Base-by-base conservation (phyloP, 2,797 vertebrate genomes). In the Rhinophrynus dorsalis region DNA sequence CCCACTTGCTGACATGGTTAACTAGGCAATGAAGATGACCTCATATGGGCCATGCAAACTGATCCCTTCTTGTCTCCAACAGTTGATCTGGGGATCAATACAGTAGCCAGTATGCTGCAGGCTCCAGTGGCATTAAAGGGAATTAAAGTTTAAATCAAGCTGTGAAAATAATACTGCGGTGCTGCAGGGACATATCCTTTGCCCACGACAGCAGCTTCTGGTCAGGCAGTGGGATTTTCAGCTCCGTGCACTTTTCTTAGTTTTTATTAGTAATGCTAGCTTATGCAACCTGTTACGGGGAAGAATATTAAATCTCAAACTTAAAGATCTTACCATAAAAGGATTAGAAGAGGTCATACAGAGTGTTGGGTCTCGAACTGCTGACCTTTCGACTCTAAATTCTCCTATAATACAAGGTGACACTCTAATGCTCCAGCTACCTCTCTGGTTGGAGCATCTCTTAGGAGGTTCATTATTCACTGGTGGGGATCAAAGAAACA, bases 291-390 rank as follows among this genome's bases (percentile, higher is more conserved):
- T 59, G 38, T 44, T 27, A 18, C 3, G 11, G n/a, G 37, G 4
- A 42, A 59, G 38, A 37, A 52, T 65, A 40, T 29, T 44, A 27
- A 52, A 6, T n/a, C 20, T 40, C 17, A 13, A n/a, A 35, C 47
- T n/a, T 29, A 44, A 59, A 59, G 37, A 42, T 65, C 33, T 65
- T 65, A 52, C 61, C 48, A 65, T 65, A 38, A 65, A 52, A 33
- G 33, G 61, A 65, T 65, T 65, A 52, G 33, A 40, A 8, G 6
- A 44, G 61, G 61, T 65, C 48, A 52, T 3, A 12, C 21, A 52
- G 30, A 52, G 61, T 51, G 47, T 21, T 15, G 24, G 24, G 38
- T 42, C 38, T 17, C 40, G 35, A 65, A 65, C 61, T 52, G 1
- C 45, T 20, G 48, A 52, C 61, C 47, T 52, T 30, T 11, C 29